Percentiles rank a stretch among this genome's conserved stretches.
Evolutionary conservation across 2,113 vertebrate species (phyloP).

Genomic region (Calypte anna): DNA sequence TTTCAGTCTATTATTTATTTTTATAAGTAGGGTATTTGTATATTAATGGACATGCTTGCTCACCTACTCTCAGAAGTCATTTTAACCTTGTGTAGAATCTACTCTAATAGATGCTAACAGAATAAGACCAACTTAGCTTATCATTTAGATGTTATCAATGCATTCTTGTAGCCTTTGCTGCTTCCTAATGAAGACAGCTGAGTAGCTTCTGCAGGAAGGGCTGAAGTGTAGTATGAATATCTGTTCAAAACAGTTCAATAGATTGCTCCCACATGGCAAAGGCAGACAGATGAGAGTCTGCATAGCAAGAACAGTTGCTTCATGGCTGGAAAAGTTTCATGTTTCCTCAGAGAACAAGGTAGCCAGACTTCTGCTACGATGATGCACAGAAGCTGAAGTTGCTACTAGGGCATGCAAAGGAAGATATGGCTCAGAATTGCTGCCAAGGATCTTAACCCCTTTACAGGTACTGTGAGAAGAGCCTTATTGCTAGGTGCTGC

Average conservation of each 20-base stretch:
- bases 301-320: neutral
- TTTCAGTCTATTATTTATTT: neutral
- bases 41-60: neutral
- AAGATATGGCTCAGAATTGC: neutral
- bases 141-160: neutral
- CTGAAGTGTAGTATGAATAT: neutral
- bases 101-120: neutral
- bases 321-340: neutral
- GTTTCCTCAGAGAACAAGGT: neutral
- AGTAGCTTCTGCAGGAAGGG: neutral
- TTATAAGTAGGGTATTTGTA: neutral
- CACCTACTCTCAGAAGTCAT: neutral
- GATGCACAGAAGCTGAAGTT: neutral
- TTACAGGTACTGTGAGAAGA: neutral
- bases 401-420: neutral
- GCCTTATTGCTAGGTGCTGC: fast-evolving
- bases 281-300: neutral
- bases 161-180: neutral
- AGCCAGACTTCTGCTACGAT: neutral
- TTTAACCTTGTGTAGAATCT: neutral
- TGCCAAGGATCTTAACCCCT: neutral
- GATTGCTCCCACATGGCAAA: neutral
- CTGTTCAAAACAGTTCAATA: neutral
- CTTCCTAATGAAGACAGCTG: neutral
- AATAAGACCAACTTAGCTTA: neutral